phyloP scores from a whole-genome alignment of 2,888 invertebrate genomes.

The Perizoma affinitatum region DNA sequence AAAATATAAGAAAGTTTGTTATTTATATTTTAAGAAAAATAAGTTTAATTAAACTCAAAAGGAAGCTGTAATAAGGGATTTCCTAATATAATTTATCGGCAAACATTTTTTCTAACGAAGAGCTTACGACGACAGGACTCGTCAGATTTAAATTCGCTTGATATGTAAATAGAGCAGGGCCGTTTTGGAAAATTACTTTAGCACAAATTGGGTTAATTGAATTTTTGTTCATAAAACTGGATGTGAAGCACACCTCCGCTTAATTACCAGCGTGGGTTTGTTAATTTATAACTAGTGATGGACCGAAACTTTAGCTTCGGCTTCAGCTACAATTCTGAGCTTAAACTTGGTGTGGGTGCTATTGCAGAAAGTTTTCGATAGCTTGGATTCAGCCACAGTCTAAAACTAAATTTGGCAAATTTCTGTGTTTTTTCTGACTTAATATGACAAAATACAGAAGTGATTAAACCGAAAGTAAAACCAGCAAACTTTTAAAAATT shows the following conservation, averaged over 20 bases:
- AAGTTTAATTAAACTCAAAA: slow-evolving; percentile 44
- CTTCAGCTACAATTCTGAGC: slow-evolving; percentile 4
- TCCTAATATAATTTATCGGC: slow-evolving; percentile 47
- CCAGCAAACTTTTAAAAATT: too few relatives aligned
- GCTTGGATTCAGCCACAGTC: too few relatives aligned
- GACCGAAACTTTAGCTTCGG: slow-evolving; percentile 13
- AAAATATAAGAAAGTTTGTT: too few relatives aligned
- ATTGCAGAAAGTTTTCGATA: not conserved
- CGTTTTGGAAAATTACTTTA: slow-evolving; percentile 66
- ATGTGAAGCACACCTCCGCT: slow-evolving; percentile 76
- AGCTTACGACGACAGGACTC: slow-evolving; percentile 46
- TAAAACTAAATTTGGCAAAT: too few relatives aligned
- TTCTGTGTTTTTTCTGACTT: too few relatives aligned
- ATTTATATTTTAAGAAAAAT: slow-evolving; percentile 3
- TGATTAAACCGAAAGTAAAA: too few relatives aligned
- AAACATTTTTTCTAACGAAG: slow-evolving; percentile 49
- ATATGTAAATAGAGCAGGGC: slow-evolving; percentile 62
- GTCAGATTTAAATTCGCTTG: slow-evolving; percentile 53
- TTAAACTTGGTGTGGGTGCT: slow-evolving; percentile 1
- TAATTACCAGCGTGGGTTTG: slow-evolving; percentile 79
- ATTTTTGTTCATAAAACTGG: slow-evolving; percentile 76
- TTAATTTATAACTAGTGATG: slow-evolving; percentile 69
- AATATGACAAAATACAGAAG: too few relatives aligned
- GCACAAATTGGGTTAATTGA: slow-evolving; percentile 77
- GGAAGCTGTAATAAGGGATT: slow-evolving; percentile 37